Evolutionary conservation across 2,888 invertebrate species (phyloP).

Genomic region (Netelia inedita): DNA sequence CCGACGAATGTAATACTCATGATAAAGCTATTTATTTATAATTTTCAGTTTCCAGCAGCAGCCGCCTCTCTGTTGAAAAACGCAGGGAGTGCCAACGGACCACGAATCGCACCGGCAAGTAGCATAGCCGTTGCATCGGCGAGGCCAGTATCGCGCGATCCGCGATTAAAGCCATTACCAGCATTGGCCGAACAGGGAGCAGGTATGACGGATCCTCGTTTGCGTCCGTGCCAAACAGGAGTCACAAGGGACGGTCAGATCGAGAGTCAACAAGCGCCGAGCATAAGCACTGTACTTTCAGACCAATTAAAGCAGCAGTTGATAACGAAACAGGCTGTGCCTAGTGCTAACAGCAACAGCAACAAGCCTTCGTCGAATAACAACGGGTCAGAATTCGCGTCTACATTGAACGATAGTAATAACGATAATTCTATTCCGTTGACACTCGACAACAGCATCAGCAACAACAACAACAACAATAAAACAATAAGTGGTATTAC

Average conservation of each 20-base stretch:
- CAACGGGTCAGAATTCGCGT: constrained; percentile 77
- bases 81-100: constrained; percentile 78
- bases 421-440: constrained; percentile 81
- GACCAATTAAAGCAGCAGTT: constrained; percentile 83
- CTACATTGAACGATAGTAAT: constrained; percentile 79
- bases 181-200: constrained; percentile 74
- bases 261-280: constrained; percentile 69
- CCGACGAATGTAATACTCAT: neutral
- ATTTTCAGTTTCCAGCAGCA: constrained; percentile 79
- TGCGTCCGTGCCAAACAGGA: constrained; percentile 70
- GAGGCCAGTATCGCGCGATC: constrained; percentile 84
- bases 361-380: constrained; percentile 78
- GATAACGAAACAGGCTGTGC: constrained; percentile 81
- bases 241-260: constrained; percentile 31
- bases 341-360: constrained; percentile 77
- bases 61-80: constrained; percentile 80
- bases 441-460: constrained; percentile 79
- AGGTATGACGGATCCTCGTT: constrained; percentile 77
- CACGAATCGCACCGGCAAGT: constrained; percentile 87
- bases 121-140: constrained; percentile 86
- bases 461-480: constrained; percentile 81
- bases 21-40: constrained; percentile 49
- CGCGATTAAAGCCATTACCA: constrained; percentile 78
- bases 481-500: constrained; percentile 81
- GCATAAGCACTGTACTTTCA: constrained; percentile 81